Evolutionary conservation across 1,140 invertebrate species (phyloP).

Genomic region (Chlorops oryzae): DNA sequence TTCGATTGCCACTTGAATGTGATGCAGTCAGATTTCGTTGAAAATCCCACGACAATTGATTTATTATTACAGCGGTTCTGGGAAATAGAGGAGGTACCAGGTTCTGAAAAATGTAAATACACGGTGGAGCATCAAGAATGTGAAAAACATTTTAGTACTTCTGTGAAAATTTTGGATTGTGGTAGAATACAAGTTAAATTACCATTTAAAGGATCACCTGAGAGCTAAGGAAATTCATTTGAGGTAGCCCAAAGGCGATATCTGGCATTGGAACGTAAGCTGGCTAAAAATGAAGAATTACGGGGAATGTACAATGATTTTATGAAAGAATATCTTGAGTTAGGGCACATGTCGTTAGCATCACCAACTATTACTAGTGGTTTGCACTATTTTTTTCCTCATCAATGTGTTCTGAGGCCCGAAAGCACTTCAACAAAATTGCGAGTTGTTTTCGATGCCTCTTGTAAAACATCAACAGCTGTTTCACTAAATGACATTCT

Average conservation of each 20-base stretch:
- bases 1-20: background rate
- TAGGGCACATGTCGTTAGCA: background rate
- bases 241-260: background rate
- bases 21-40: background rate
- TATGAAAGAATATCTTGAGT: background rate
- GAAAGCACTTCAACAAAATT: conserved; percentile 14
- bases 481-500: conserved; percentile 15
- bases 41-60: background rate
- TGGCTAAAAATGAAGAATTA: background rate
- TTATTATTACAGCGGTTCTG: conserved; percentile 22
- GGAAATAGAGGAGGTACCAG: conserved; percentile 29
- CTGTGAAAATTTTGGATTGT: background rate
- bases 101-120: background rate
- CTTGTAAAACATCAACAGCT: conserved; percentile 15
- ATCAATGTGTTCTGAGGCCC: no score
- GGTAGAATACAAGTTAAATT: background rate
- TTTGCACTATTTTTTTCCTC: background rate
- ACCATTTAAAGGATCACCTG: background rate
- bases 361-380: background rate
- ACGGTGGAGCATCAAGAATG: background rate
- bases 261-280: background rate
- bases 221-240: background rate
- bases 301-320: background rate
- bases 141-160: background rate
- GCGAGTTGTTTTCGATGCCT: conserved; percentile 31